These are phyloP conservation scores for Drosophila navojoa DNA, from an alignment of 1,140 invertebrate species.

Conservation along the genomic window DNA sequence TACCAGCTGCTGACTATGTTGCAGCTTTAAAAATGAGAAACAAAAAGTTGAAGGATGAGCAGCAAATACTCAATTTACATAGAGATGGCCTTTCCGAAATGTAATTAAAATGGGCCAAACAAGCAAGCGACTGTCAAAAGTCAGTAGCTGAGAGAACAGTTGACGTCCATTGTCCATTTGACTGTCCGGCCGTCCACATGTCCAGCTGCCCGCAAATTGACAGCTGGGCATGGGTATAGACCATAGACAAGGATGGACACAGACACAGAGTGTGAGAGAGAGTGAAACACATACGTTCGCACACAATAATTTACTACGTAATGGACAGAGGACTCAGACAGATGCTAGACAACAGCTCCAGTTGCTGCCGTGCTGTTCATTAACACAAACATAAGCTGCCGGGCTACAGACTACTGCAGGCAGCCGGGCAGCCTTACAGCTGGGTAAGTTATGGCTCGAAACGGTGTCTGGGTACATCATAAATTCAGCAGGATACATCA, in stretches of 20 bases:
- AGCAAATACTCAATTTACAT: slow-evolving; percentile 55
- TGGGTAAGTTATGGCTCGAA: slow-evolving; percentile 11
- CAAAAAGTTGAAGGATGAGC: not conserved
- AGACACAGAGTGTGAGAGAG: not conserved
- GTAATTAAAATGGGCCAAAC: slow-evolving; percentile 74
- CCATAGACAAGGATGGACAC: slow-evolving; percentile 51
- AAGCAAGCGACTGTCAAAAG: slow-evolving; percentile 71
- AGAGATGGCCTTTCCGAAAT: slow-evolving; percentile 37
- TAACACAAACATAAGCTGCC: slow-evolving; percentile 78
- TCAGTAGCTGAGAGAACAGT: slow-evolving; percentile 30
- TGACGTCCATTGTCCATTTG: slow-evolving; percentile 32
- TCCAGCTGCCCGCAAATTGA: slow-evolving; percentile 63
- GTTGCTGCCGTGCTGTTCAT: slow-evolving; percentile 63
- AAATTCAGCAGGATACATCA: slow-evolving; percentile 31
- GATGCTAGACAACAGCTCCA: slow-evolving; percentile 60
- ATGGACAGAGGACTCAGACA: slow-evolving; percentile 65
- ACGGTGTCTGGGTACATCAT: slow-evolving; percentile 7
- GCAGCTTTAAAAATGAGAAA: slow-evolving; percentile 51
- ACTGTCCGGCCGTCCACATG: slow-evolving; percentile 21
- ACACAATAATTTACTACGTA: slow-evolving; percentile 78
- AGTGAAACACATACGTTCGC: slow-evolving; percentile 56
- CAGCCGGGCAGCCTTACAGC: not conserved
- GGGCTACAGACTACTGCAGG: slow-evolving; percentile 43
- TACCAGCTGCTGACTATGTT: slow-evolving; percentile 17
- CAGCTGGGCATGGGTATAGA: slow-evolving; percentile 42